These are phyloP conservation scores for Autographa pulchrina DNA, from an alignment of 2,888 invertebrate genomes.

Conservation along the genomic window DNA sequence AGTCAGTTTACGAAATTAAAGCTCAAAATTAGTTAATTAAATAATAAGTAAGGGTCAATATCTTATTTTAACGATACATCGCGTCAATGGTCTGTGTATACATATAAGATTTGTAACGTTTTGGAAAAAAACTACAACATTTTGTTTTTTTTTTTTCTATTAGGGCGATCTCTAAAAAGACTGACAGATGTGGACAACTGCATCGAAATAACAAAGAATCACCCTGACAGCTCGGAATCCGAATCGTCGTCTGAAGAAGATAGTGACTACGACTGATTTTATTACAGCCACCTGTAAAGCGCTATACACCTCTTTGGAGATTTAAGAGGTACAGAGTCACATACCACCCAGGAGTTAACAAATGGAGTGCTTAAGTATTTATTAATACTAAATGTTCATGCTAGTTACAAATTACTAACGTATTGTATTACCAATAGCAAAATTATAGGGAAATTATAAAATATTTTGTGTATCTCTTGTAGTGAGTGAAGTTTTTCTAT, in stretches of 20 bases:
- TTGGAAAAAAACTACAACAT: too few species aligned
- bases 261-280: constrained; percentile 81
- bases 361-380: constrained; percentile 32
- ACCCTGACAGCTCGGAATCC: constrained; percentile 85
- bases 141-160: too few species aligned
- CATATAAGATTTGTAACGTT: too few species aligned
- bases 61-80: too few species aligned
- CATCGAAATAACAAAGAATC: constrained; percentile 87
- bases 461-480: too few species aligned
- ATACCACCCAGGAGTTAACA: constrained; percentile 32
- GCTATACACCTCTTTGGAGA: constrained; percentile 26
- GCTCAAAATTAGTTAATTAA: too few species aligned
- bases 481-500: neutral
- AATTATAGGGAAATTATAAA: neutral
- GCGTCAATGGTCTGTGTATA: too few species aligned
- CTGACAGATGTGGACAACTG: constrained; percentile 88
- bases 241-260: constrained; percentile 80
- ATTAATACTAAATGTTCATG: constrained; percentile 4
- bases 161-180: constrained; percentile 85
- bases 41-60: too few species aligned
- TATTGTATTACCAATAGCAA: neutral
- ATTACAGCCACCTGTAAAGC: constrained; percentile 32
- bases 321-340: constrained; percentile 26
- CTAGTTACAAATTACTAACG: neutral
- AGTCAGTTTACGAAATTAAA: too few species aligned